Conservation (phyloP, 1,140 invertebrate species). For the Tetragnatha versicolor region DNA sequence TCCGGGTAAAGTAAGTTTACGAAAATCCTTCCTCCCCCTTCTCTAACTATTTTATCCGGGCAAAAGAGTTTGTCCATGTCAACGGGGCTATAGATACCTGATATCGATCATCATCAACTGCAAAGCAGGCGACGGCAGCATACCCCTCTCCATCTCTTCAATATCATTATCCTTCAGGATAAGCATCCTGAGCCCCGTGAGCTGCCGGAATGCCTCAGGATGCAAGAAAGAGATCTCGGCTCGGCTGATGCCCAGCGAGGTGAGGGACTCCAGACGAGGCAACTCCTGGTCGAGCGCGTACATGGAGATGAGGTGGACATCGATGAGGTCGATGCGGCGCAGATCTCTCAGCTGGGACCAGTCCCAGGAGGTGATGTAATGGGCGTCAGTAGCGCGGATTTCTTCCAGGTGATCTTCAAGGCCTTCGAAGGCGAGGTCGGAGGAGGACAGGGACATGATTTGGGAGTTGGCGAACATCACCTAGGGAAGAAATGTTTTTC, state of each 20-base stretch:
- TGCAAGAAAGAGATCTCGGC: constrained; percentile 7
- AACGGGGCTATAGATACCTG: constrained; percentile 9
- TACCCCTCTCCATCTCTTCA: background rate
- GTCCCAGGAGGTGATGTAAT: constrained; percentile 7
- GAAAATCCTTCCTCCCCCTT: no score
- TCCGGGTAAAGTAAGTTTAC: no score
- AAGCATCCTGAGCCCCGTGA: background rate
- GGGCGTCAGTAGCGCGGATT: background rate
- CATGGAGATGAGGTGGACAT: background rate
- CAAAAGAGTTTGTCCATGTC: no score
- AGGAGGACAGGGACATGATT: constrained; percentile 3
- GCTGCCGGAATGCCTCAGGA: background rate
- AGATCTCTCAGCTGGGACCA: constrained; percentile 8
- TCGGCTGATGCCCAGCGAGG: background rate
- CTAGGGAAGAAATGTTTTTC: no score
- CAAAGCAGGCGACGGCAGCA: background rate
- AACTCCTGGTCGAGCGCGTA: constrained; percentile 2
- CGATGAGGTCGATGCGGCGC: background rate
- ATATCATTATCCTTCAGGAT: background rate
- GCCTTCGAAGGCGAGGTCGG: constrained; percentile 11
- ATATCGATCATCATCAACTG: background rate
- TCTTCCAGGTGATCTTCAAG: constrained; percentile 6
- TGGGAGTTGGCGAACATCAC: background rate
- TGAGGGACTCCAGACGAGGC: background rate
- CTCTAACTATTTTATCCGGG: no score